Conservation (phyloP, 2,888 invertebrate species). For the Perdita meconis region DNA sequence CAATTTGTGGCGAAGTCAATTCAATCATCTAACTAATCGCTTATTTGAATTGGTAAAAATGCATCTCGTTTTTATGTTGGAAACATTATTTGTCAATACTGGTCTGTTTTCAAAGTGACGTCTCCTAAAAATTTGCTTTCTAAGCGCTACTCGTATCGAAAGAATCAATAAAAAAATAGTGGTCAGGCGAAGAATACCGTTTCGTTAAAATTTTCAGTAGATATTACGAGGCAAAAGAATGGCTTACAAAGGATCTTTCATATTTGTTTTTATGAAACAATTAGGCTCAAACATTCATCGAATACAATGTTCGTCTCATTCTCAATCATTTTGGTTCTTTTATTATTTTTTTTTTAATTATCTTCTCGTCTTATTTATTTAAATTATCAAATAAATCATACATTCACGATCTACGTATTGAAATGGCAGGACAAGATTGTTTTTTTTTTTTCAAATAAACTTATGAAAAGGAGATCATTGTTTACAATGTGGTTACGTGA, state of each 20-base stretch:
- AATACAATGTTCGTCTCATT: not conserved
- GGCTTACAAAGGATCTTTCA: not conserved
- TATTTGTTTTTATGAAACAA: not conserved
- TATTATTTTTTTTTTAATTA: not conserved
- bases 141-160: not conserved
- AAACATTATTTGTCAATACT: constrained; percentile 6
- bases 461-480: constrained; percentile 9
- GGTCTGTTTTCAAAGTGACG: not conserved
- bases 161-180: not conserved
- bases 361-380: not conserved
- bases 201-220: not conserved
- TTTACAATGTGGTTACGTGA: constrained; percentile 16
- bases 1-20: not conserved
- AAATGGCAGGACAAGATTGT: constrained; percentile 10
- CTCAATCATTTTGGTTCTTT: not conserved
- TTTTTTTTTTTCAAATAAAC: not conserved
- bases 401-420: not conserved
- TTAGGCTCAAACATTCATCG: not conserved
- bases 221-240: not conserved
- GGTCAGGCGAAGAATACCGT: not conserved
- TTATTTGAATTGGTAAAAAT: constrained; percentile 13
- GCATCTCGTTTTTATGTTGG: not conserved
- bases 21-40: constrained; percentile 1
- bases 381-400: not conserved
- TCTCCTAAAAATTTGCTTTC: not conserved